phyloP scores from a whole-genome alignment of 2,113 vertebrate genomes.

The Pedionomus torquatus region DNA sequence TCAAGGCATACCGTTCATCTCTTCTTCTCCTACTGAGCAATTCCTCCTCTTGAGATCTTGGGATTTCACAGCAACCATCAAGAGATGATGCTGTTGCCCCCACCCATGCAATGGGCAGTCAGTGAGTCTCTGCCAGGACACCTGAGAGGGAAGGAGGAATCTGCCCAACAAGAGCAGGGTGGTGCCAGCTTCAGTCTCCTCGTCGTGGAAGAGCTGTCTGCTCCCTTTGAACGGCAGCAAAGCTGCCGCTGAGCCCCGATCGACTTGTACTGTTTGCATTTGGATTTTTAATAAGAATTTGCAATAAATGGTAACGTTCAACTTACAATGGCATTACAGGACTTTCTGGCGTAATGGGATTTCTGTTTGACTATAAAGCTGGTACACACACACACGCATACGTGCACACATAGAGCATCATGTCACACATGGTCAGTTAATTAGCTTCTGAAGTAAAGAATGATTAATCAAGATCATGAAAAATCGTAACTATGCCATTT shows the following conservation, averaged over 20 bases:
- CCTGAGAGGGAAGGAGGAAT: background rate
- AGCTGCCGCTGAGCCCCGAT: background rate
- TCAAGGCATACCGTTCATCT: background rate
- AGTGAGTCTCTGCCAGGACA: background rate
- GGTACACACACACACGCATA: background rate
- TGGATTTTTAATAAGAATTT: background rate
- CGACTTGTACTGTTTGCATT: background rate
- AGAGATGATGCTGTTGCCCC: background rate
- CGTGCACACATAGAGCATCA: background rate
- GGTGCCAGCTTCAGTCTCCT: background rate
- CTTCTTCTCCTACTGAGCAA: background rate
- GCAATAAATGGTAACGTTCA: background rate
- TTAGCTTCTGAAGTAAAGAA: background rate
- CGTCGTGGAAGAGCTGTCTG: background rate
- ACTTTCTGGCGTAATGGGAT: background rate
- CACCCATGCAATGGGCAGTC: background rate
- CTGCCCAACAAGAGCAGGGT: background rate
- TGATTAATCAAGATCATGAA: background rate
- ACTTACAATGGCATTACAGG: background rate
- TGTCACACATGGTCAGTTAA: background rate
- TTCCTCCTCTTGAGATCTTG: background rate
- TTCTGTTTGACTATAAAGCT: background rate
- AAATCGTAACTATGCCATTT: background rate
- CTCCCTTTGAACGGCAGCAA: background rate
- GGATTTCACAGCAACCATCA: background rate